Conservation (phyloP, 2,888 invertebrate genomes). For the Eurytoma adleriae region DNA sequence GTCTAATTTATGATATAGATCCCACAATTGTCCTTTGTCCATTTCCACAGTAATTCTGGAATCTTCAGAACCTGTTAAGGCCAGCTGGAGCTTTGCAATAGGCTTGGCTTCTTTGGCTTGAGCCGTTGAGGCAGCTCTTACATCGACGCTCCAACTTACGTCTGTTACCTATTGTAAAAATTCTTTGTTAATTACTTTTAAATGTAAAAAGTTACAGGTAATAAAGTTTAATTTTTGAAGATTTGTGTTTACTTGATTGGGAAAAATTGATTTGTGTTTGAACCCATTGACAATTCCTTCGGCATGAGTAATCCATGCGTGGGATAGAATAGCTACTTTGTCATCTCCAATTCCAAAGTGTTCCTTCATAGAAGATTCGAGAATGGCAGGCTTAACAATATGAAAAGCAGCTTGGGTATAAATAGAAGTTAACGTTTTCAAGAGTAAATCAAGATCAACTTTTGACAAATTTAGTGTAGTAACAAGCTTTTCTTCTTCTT, state of each 20-base stretch:
- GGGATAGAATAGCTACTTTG: slow-evolving; percentile 66
- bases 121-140: slow-evolving; percentile 69
- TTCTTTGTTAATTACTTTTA: background rate
- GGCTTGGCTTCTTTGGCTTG: slow-evolving; percentile 66
- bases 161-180: slow-evolving; percentile 64
- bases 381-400: slow-evolving; percentile 63
- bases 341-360: slow-evolving; percentile 65
- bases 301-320: slow-evolving; percentile 68
- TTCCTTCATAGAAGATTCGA: slow-evolving; percentile 67
- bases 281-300: slow-evolving; percentile 67
- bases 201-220: slow-evolving; percentile 11
- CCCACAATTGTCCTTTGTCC: slow-evolving; percentile 65
- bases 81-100: slow-evolving; percentile 68
- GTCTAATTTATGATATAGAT: slow-evolving; percentile 69
- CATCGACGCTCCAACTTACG: slow-evolving; percentile 69
- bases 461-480: slow-evolving; percentile 66
- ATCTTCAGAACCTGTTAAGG: slow-evolving; percentile 62
- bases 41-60: slow-evolving; percentile 69
- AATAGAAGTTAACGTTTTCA: slow-evolving; percentile 66
- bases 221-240: slow-evolving; percentile 30
- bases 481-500: slow-evolving; percentile 69
- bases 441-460: slow-evolving; percentile 62
- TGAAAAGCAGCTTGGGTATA: slow-evolving; percentile 68
- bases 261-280: slow-evolving; percentile 69
- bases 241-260: slow-evolving; percentile 63